Percentiles rank a stretch among this genome's conserved stretches.
Evolutionary conservation across 2,113 vertebrate genomes (phyloP).

Genomic region (Halcyon malimbica): DNA sequence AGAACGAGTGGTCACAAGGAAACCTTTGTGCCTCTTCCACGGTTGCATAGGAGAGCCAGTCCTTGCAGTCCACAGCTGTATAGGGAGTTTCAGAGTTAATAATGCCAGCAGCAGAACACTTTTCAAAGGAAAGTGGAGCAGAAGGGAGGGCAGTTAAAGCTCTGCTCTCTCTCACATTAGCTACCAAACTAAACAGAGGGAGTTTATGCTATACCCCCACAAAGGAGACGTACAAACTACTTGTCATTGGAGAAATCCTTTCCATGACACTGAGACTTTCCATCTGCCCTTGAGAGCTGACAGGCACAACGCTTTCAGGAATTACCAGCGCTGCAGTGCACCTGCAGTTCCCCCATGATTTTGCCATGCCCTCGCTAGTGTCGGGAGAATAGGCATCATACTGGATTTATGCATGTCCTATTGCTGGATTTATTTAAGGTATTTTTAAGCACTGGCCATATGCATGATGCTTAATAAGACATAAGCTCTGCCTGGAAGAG

Average conservation of each 20-base stretch:
- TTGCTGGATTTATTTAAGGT: not conserved
- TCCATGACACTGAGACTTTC: constrained; percentile 33
- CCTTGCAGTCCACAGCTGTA: constrained; percentile 62
- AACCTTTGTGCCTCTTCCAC: constrained; percentile 62
- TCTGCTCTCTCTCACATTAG: constrained; percentile 47
- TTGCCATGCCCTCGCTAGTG: not conserved
- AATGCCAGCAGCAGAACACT: constrained; percentile 55
- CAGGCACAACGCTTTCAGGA: not conserved
- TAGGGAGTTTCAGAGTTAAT: constrained; percentile 58
- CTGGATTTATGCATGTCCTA: not conserved
- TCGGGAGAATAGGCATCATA: not conserved
- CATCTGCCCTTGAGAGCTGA: constrained; percentile 45
- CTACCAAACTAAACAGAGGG: constrained; percentile 57
- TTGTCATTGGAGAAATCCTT: constrained; percentile 50
- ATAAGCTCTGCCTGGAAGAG: not conserved
- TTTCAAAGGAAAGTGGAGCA: constrained; percentile 68
- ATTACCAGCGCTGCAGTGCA: constrained; percentile 27
- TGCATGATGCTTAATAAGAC: not conserved
- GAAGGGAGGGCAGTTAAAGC: constrained; percentile 63
- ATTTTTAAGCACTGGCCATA: not conserved
- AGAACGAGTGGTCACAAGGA: constrained; percentile 65
- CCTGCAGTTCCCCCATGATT: constrained; percentile 35
- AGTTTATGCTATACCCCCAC: constrained; percentile 53
- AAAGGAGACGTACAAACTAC: constrained; percentile 37
- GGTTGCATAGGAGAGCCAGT: constrained; percentile 45